Evolutionary conservation across 30 jellyfish, hydroid and myxozoan genomes (phyloP).

Genomic region (Calvadosia cruxmelitensis): DNA sequence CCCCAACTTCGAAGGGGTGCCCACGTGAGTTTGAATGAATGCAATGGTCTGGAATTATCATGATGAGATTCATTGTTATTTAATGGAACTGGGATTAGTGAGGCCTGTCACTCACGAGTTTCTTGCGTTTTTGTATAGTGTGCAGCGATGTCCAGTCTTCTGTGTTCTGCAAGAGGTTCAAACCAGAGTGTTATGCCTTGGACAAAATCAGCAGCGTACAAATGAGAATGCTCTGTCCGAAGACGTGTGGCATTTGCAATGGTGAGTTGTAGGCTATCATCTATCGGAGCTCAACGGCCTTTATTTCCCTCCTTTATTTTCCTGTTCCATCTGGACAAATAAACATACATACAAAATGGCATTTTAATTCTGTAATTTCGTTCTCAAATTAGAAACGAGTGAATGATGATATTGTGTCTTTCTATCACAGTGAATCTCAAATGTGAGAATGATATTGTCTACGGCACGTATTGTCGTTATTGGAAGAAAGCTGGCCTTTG

Average conservation of each 20-base stretch:
- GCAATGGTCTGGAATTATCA: not conserved
- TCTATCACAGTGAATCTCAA: not conserved
- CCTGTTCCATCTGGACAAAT: too few relatives aligned
- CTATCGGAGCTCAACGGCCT: not conserved
- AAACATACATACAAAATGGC: too few relatives aligned
- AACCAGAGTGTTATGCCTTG: conserved; percentile 1
- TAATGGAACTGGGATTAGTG: not conserved
- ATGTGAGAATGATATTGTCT: conserved; percentile 51
- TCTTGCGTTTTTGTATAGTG: conserved; percentile 8
- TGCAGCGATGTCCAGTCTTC: conserved; percentile 20
- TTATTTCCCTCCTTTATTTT: too few relatives aligned
- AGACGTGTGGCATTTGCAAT: conserved; percentile 66
- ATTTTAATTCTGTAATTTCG: too few relatives aligned
- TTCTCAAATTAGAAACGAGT: conserved; percentile 8
- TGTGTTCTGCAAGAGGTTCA: not conserved
- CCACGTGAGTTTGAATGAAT: conserved; percentile 52
- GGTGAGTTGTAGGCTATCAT: not conserved
- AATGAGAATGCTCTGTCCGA: conserved; percentile 45
- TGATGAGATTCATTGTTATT: not conserved
- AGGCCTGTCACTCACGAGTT: conserved; percentile 12
- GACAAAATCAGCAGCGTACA: conserved; percentile 48
- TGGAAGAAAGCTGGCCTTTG: conserved; percentile 67
- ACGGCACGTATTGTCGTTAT: conserved; percentile 37
- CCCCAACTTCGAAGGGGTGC: conserved; percentile 48
- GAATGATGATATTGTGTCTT: not conserved